phyloP scores from a whole-genome alignment of 2,888 invertebrate species.

The Scaptomyza cyrtandrae region DNA sequence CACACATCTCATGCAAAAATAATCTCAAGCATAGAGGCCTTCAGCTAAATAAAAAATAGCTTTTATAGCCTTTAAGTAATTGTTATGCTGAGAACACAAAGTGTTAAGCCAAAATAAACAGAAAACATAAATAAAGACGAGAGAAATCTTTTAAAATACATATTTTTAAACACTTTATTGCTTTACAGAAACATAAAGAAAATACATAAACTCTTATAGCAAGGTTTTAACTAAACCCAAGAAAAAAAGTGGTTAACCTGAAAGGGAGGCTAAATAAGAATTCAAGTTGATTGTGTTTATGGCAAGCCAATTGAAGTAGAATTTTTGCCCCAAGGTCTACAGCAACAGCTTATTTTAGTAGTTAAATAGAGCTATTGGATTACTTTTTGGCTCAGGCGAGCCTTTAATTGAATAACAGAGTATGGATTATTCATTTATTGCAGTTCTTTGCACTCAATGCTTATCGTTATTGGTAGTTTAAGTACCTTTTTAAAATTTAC shows the following conservation, averaged over 20 bases:
- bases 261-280: neutral
- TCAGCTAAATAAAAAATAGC: neutral
- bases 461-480: conserved; percentile 23
- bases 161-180: too few species aligned
- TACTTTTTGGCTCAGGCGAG: neutral
- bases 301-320: neutral
- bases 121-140: neutral
- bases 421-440: conserved; percentile 23
- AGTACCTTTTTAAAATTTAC: conserved; percentile 30
- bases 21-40: neutral
- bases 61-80: neutral
- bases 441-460: neutral
- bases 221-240: too few species aligned
- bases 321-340: neutral
- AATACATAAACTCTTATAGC: too few species aligned
- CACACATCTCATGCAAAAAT: neutral
- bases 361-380: neutral
- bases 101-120: too few species aligned
- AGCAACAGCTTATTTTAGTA: neutral
- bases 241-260: too few species aligned
- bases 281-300: neutral
- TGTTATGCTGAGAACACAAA: too few species aligned
- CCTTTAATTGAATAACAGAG: neutral
- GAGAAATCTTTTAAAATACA: too few species aligned
- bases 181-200: too few species aligned